Base-by-base conservation (phyloP, 1,140 invertebrate genomes). In the Solen grandis region DNA sequence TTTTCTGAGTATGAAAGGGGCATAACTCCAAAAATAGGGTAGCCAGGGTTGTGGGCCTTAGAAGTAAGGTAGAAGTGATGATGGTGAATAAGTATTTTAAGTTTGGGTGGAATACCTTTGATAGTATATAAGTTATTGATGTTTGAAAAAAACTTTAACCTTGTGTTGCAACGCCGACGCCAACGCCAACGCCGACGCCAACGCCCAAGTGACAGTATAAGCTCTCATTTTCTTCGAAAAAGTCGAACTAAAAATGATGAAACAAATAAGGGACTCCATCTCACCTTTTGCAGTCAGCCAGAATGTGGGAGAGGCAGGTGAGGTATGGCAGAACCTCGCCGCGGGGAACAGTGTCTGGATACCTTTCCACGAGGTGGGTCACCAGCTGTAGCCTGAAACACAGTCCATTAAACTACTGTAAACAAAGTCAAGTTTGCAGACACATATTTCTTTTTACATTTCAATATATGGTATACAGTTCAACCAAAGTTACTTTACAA, bases 371-470 rank as follows among this genome's bases (percentile, higher is more conserved):
- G 14, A 89, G 41, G 31, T 78, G 74, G 25, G 75, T 84, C 16
- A 88, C 57, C n/a, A 89, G 60, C 60, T 89, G 88, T 54, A 90
- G 72, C 88, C 88, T 90, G 72, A n/a, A 73, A 74, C 69, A 69
- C n/a, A n/a, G n/a, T n/a, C n/a, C n/a, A n/a, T n/a, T n/a, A n/a
- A n/a, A n/a, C n/a, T n/a, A n/a, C n/a, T n/a, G n/a, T n/a, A n/a
- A n/a, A n/a, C n/a, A n/a, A n/a, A n/a, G n/a, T n/a, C n/a, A n/a
- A n/a, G n/a, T n/a, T n/a, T n/a, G n/a, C n/a, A n/a, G n/a, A n/a
- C n/a, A n/a, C n/a, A n/a, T n/a, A n/a, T n/a, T n/a, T n/a, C n/a
- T n/a, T n/a, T n/a, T n/a, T n/a, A n/a, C n/a, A n/a, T n/a, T n/a
- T n/a, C n/a, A n/a, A n/a, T n/a, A n/a, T n/a, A n/a, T n/a, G n/a